A percentile compares a stretch with the other conserved stretches of the same genome.
Conservation (phyloP, 1,140 invertebrate genomes). For the Sarcophaga peregrina region DNA sequence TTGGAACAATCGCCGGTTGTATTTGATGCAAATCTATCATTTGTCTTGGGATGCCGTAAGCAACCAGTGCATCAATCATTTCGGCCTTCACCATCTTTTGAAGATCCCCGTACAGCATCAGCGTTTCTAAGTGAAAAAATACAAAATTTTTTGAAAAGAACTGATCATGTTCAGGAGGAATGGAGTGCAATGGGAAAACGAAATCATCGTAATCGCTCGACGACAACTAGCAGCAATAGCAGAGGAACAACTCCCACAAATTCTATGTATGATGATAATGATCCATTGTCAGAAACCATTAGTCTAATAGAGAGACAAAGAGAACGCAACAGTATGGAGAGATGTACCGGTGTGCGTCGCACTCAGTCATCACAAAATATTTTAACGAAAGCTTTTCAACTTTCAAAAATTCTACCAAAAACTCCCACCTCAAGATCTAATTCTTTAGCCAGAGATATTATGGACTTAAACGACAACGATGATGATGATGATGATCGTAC, state of each 20-base stretch:
- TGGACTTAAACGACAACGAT: conserved; percentile 41
- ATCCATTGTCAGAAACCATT: conserved; percentile 51
- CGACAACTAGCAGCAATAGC: conserved; percentile 54
- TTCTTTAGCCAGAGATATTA: conserved; percentile 68
- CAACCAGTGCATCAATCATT: conserved; percentile 76
- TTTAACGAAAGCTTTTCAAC: conserved; percentile 81
- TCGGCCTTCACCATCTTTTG: conserved; percentile 77
- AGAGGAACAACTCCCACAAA: conserved; percentile 58
- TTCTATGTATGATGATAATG: conserved; percentile 57
- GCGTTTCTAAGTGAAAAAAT: conserved; percentile 80
- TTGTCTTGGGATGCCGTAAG: conserved; percentile 77
- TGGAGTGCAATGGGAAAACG: conserved; percentile 71
- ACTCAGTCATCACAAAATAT: conserved; percentile 83
- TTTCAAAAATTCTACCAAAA: conserved; percentile 71
- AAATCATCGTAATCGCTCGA: conserved; percentile 63
- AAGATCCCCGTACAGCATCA: conserved; percentile 79
- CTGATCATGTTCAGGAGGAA: conserved; percentile 87
- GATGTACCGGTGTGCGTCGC: conserved; percentile 68
- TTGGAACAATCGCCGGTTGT: conserved; percentile 81
- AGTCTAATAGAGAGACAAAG: conserved; percentile 63
- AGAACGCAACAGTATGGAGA: conserved; percentile 61
- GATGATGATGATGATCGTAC: conserved; percentile 62
- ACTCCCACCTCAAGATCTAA: conserved; percentile 61
- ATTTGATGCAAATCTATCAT: conserved; percentile 83
- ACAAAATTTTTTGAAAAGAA: conserved; percentile 81